Percentiles rank a stretch among this genome's conserved stretches.
These are phyloP conservation scores for Leptoclinus maculatus DNA, from an alignment of 2,797 vertebrate genomes.

Conservation along the genomic window DNA sequence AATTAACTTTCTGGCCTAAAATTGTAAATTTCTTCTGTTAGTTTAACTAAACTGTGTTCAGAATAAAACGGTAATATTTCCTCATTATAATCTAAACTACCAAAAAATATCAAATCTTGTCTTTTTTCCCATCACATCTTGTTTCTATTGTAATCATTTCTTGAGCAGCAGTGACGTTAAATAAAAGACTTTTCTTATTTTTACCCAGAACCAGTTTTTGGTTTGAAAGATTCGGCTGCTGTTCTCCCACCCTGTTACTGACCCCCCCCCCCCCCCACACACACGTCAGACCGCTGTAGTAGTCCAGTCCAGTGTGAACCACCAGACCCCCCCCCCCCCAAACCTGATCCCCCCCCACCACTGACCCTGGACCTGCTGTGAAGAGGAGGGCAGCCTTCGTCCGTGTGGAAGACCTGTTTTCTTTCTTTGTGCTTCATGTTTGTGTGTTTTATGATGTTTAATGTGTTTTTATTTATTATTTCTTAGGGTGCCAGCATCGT, in stretches of 20 bases:
- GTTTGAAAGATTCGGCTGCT: background rate
- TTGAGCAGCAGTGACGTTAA: background rate
- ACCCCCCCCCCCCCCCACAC: background rate
- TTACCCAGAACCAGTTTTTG: background rate
- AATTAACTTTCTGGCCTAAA: background rate
- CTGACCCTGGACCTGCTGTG: constrained; percentile 18
- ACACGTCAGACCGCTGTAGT: background rate
- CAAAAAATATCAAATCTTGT: background rate
- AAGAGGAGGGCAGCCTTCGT: constrained; percentile 3
- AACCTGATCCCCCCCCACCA: background rate
- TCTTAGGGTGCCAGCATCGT: constrained; percentile 85
- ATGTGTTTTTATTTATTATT: constrained; percentile 1
- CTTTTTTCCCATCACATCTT: background rate
- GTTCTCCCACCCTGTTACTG: constrained; percentile 34
- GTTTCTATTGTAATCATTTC: background rate
- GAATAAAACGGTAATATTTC: background rate
- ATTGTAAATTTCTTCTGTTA: background rate
- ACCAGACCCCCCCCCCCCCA: constrained; percentile 1
- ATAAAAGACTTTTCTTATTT: background rate
- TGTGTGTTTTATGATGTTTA: background rate
- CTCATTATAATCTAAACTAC: no score
- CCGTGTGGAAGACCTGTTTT: background rate
- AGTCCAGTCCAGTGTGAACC: background rate
- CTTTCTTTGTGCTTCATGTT: background rate
- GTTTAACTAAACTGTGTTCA: background rate